These are phyloP conservation scores for Xiphias gladius DNA, from an alignment of 2,113 vertebrate genomes.

Conservation along the genomic window DNA sequence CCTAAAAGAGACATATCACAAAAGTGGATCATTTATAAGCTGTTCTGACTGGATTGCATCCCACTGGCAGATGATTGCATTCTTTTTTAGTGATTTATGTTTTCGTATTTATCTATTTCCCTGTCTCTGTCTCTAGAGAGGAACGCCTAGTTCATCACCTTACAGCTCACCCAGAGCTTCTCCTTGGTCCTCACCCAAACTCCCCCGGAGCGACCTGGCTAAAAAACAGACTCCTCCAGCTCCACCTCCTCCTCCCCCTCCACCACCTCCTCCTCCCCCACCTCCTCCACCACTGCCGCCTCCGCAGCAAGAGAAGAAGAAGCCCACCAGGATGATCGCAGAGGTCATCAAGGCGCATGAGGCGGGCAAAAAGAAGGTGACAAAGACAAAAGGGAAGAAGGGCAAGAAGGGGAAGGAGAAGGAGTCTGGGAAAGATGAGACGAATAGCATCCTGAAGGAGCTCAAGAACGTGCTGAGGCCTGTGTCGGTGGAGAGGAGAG, in stretches of 20 bases:
- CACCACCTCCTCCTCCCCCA: slow-evolving; percentile 73
- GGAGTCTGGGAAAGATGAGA: slow-evolving; percentile 76
- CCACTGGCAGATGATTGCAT: background rate
- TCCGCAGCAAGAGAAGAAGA: slow-evolving; percentile 71
- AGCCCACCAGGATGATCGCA: slow-evolving; percentile 92
- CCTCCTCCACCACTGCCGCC: slow-evolving; percentile 59
- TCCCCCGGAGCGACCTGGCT: slow-evolving; percentile 59
- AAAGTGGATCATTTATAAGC: no score
- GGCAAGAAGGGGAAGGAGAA: slow-evolving; percentile 77
- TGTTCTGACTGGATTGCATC: background rate
- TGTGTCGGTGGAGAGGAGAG: slow-evolving; percentile 86
- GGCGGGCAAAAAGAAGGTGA: slow-evolving; percentile 80
- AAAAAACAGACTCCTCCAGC: slow-evolving; percentile 78
- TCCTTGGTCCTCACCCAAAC: slow-evolving; percentile 90
- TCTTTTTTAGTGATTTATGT: background rate
- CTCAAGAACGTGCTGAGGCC: slow-evolving; percentile 93
- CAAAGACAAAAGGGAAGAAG: slow-evolving; percentile 88
- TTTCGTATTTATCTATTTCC: background rate
- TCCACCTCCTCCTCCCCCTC: slow-evolving; percentile 71
- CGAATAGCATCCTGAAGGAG: slow-evolving; percentile 89
- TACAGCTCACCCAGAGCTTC: slow-evolving; percentile 89
- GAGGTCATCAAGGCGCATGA: slow-evolving; percentile 95
- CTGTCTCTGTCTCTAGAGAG: slow-evolving; percentile 71
- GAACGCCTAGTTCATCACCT: slow-evolving; percentile 89
- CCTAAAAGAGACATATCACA: background rate